Conservation (phyloP, 1,140 invertebrate genomes). For the Zaprionus nigranus region DNA sequence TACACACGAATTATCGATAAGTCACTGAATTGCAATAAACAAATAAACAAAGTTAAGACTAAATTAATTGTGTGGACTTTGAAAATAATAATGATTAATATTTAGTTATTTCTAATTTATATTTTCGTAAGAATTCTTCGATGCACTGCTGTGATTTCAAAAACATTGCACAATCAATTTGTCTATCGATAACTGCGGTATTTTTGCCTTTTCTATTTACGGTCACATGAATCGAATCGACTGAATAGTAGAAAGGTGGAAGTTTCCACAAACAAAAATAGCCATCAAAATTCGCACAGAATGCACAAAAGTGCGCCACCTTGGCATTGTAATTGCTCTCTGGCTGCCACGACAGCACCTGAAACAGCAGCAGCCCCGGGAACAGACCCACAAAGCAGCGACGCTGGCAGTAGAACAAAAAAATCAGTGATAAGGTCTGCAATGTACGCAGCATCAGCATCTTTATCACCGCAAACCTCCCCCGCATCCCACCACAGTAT, state of each 20-base stretch:
- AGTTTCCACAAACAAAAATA: constrained; percentile 71
- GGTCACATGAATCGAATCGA: constrained; percentile 14
- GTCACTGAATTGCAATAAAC: not conserved
- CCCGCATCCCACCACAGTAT: constrained; percentile 28
- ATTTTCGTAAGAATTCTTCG: not conserved
- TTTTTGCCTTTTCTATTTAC: not conserved
- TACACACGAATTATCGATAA: not conserved
- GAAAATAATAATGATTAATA: not conserved
- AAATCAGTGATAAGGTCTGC: constrained; percentile 61
- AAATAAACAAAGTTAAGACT: not conserved
- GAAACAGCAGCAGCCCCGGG: constrained; percentile 2
- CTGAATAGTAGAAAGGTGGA: constrained; percentile 50
- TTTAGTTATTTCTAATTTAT: not conserved
- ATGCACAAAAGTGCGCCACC: constrained; percentile 78
- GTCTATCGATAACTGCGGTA: not conserved
- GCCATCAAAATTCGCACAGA: constrained; percentile 53
- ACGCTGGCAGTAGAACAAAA: constrained; percentile 8
- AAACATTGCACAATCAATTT: not conserved
- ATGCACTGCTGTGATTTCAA: not conserved
- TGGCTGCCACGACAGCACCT: constrained; percentile 85
- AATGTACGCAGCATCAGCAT: constrained; percentile 34
- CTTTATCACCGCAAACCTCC: constrained; percentile 19
- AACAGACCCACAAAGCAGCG: not conserved
- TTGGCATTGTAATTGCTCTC: constrained; percentile 53
- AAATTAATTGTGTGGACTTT: not conserved